Evolutionary conservation across 2,888 invertebrate genomes (phyloP), one percentile per base, ranked within the genome.

Genomic region (Acanthosoma haemorrhoidale): DNA sequence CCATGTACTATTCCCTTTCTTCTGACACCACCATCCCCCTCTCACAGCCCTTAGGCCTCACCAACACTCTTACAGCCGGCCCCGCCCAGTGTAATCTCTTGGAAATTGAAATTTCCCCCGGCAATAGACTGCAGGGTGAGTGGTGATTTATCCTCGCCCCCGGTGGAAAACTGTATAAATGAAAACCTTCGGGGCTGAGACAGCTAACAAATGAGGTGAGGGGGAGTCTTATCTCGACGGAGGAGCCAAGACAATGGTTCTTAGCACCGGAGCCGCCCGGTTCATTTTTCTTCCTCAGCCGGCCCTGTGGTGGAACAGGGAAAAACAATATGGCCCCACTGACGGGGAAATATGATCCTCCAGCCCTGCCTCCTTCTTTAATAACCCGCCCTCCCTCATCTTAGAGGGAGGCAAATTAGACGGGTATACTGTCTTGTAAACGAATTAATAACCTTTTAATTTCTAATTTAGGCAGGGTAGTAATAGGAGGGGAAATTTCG

Each of bases 311-410:
- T 25, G n/a, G 51, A 25, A 51, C 51, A 25, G 66, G 66, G 51
- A 38, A 64, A 67, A 71, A 71, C 71, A 71, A 71, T 71, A 71
- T 71, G 71, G 71, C 68, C 51, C 36, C 70, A 43, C 29, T 71
- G 71, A 71, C 71, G 61, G 68, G 61, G 68, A 71, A 71, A 71
- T 71, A 71, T 71, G 68, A 51, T 51, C 51, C n/a, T 51, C 51
- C 51, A 51, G n/a, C 25, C 25, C n/a, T 1, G 51, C 29, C 51
- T 51, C 29, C 51, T 51, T 51, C 51, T 51, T 51, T 51, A 51
- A 51, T 51, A 51, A 51, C 51, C 25, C n/a, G n/a, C n/a, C 8
- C 51, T 6, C 51, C 51, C 51, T n/a, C 41, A 6, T 25, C 29
- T n/a, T 1, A 1, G 51, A 11, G 25, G 25, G 2, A n/a, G 51